Evolutionary conservation across 1,140 invertebrate genomes (phyloP), one percentile per base, ranked within the genome.

Genomic region (Odontomachus brunneus): DNA sequence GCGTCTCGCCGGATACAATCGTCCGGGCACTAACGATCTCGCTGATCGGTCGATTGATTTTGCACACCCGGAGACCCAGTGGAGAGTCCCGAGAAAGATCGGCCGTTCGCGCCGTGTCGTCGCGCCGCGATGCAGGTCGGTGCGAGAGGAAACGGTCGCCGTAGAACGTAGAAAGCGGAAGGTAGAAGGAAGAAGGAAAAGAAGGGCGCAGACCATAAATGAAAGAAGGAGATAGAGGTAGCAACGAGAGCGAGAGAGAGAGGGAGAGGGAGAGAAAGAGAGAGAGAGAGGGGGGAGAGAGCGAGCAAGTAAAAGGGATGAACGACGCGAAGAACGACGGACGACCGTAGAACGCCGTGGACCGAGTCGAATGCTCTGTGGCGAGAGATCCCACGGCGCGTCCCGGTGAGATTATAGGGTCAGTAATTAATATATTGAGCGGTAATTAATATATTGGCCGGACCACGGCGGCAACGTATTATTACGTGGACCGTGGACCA

Each of bases 401-500:
- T 60, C 69, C 26, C 73, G 72, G 44, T 76, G 62, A 89, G 89
- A 93, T 93, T 93, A 93, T 88, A 92, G 92, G 91, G 91, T 87
- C 74, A 65, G 84, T 93, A 93, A 93, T 93, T 93, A 93, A 92
- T 92, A 92, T 93, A 92, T 91, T 91, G 90, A 91, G 88, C 89
- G 89, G 91, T 92, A 93, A 93, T 93, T 93, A 93, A 93, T 93
- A 93, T 92, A 92, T 92, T 90, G 91, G 86, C 65, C 85, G 84
- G 83, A 55, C 80, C n/a, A 67, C 69, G 57, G 38, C 84, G 65
- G 89, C 80, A 92, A 91, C 91, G 89, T 93, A 82, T 93, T 91
- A 93, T 93, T 93, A 92, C 69, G 59, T 65, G 67, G 72, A 83
- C 66, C 66, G 53, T 80, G 75, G 53, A n/a, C n/a, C 26, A 26